Evolutionary conservation across 2,797 vertebrate species (phyloP).

Genomic region (Erpetoichthys calabaricus): DNA sequence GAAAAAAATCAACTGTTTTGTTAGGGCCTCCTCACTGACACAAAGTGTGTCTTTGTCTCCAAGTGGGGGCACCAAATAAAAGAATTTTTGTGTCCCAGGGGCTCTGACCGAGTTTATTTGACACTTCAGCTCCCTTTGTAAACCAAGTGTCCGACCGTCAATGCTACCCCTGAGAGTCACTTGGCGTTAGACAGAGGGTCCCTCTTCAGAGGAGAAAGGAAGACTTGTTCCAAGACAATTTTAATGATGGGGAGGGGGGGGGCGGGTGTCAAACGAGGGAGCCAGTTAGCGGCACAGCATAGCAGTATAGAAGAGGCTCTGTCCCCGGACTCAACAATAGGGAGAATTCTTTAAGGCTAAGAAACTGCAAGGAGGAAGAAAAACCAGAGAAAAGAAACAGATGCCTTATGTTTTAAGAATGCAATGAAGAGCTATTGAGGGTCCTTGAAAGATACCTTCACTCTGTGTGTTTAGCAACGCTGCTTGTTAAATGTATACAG

Average conservation of each 20-base stretch:
- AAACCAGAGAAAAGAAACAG: constrained; percentile 24
- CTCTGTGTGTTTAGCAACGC: not conserved
- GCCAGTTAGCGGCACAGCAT: constrained; percentile 30
- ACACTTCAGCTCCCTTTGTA: constrained; percentile 83
- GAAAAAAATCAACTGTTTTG: constrained; percentile 39
- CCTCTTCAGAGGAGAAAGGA: constrained; percentile 89
- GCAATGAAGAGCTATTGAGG: constrained; percentile 9
- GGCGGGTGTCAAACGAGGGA: constrained; percentile 34
- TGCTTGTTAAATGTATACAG: not conserved
- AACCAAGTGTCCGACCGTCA: constrained; percentile 76
- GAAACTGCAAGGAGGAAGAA: constrained; percentile 34
- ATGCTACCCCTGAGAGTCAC: constrained; percentile 82
- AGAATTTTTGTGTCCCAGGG: constrained; percentile 71
- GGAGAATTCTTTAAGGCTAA: constrained; percentile 55
- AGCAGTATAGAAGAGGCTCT: constrained; percentile 74
- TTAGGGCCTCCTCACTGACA: constrained; percentile 60
- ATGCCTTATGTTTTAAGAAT: constrained; percentile 12
- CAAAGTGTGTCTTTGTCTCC: constrained; percentile 62
- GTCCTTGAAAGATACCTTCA: not conserved
- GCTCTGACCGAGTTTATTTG: constrained; percentile 80
- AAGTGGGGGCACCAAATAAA: constrained; percentile 70
- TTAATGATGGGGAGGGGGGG: constrained; percentile 54
- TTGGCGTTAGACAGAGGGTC: constrained; percentile 84
- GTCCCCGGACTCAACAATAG: constrained; percentile 60
- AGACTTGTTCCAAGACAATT: constrained; percentile 78